Conservation (phyloP, 2,113 vertebrate genomes). For the Dipodomys spectabilis region DNA sequence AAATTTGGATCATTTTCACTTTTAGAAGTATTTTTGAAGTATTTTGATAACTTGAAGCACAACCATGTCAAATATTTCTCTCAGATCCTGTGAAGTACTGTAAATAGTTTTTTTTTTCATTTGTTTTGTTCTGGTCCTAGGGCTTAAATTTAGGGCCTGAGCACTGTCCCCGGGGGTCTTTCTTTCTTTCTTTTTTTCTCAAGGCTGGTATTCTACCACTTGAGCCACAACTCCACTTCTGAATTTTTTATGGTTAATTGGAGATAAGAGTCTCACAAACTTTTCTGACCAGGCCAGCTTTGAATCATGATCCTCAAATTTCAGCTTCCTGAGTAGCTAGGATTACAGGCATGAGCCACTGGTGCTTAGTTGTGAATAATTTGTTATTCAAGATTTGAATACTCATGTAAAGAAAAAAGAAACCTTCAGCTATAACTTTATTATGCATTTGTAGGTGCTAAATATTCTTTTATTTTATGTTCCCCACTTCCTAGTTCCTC, state of each 20-base stretch:
- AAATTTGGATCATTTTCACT: conserved; percentile 15
- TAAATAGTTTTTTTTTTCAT: not conserved
- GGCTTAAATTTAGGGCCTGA: too few relatives aligned
- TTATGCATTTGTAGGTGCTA: not conserved
- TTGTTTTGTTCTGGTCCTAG: too few relatives aligned
- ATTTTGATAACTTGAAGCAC: not conserved
- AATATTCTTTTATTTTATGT: conserved; percentile 11
- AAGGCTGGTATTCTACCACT: too few relatives aligned
- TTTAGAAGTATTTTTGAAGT: not conserved
- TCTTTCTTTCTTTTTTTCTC: too few relatives aligned
- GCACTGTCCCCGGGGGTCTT: too few relatives aligned
- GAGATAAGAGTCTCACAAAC: too few relatives aligned
- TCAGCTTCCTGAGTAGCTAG: too few relatives aligned
- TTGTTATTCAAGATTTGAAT: conserved; percentile 28
- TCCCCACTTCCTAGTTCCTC: not conserved
- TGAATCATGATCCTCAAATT: too few relatives aligned
- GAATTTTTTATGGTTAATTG: too few relatives aligned
- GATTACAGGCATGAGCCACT: too few relatives aligned
- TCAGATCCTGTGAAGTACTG: not conserved
- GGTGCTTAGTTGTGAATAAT: not conserved
- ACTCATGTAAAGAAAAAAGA: not conserved
- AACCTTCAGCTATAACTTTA: not conserved
- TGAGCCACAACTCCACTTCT: too few relatives aligned
- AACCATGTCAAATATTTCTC: not conserved
- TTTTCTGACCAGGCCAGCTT: too few relatives aligned